Conservation (phyloP, 2,797 vertebrate genomes). For the Tinamus major region DNA sequence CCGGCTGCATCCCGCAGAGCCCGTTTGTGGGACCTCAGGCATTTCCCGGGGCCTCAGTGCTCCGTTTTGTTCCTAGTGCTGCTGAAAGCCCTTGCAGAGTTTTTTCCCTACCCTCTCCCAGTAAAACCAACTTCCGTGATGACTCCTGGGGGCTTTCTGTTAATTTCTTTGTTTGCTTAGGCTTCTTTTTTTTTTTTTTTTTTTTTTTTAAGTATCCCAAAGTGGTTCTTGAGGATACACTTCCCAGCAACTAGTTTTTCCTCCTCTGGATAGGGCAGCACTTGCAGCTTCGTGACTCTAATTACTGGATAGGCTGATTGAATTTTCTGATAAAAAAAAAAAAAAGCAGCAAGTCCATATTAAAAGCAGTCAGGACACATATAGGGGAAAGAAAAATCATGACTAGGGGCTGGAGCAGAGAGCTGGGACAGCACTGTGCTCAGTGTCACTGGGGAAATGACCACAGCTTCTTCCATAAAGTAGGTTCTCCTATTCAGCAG, state of each 20-base stretch:
- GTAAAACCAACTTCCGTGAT: background rate
- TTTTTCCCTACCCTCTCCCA: background rate
- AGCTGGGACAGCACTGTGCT: accelerated
- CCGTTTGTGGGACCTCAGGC: background rate
- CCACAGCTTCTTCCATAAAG: background rate
- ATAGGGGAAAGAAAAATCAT: background rate
- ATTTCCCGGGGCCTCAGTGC: background rate
- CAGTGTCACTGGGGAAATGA: background rate
- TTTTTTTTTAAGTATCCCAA: background rate
- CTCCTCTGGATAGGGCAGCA: background rate
- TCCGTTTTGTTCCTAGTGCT: background rate
- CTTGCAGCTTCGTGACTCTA: accelerated
- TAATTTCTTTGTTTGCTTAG: accelerated
- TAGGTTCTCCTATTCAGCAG: accelerated
- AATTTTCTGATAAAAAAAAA: background rate
- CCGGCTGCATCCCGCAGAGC: accelerated
- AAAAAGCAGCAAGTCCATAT: background rate
- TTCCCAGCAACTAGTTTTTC: background rate
- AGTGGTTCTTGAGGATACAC: background rate
- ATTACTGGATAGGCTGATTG: accelerated
- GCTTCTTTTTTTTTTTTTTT: background rate
- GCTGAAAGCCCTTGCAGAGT: background rate
- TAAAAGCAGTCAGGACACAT: background rate
- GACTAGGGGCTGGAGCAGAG: background rate
- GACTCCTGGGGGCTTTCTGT: background rate